These are phyloP conservation scores for Austrofundulus limnaeus DNA, from an alignment of 2,113 vertebrate species.

Conservation along the genomic window DNA sequence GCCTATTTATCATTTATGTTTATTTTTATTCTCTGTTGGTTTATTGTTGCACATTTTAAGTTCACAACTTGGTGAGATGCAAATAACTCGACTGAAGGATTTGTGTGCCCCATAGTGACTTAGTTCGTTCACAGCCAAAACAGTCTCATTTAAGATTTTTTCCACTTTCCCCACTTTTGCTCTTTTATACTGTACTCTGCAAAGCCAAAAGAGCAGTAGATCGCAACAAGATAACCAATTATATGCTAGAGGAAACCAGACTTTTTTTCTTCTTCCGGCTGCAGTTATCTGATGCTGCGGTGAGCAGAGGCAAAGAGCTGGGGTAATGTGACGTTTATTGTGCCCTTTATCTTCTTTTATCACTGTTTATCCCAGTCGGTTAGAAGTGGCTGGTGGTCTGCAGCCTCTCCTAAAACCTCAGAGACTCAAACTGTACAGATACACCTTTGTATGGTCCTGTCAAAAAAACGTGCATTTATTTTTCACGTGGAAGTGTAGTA, in stretches of 20 bases:
- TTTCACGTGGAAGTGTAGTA: slow-evolving; percentile 25
- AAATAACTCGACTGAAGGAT: slow-evolving; percentile 56
- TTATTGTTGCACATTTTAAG: slow-evolving; percentile 2
- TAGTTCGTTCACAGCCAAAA: slow-evolving; percentile 64
- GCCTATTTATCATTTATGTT: too few species aligned
- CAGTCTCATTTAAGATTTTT: slow-evolving; percentile 75
- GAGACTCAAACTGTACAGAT: slow-evolving; percentile 43
- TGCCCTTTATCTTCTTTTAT: slow-evolving; percentile 83
- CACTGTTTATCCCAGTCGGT: slow-evolving; percentile 87
- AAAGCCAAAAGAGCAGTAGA: slow-evolving; percentile 76
- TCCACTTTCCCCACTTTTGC: slow-evolving; percentile 33
- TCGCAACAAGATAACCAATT: slow-evolving; percentile 87
- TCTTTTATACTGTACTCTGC: slow-evolving; percentile 61
- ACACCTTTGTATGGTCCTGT: background rate
- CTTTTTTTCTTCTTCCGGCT: slow-evolving; percentile 66
- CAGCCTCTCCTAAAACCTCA: slow-evolving; percentile 83
- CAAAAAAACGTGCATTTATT: background rate
- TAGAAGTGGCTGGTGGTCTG: slow-evolving; percentile 83
- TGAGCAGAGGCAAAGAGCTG: slow-evolving; percentile 81
- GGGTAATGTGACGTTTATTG: slow-evolving; percentile 82
- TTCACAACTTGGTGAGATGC: slow-evolving; percentile 6
- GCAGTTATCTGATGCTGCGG: slow-evolving; percentile 89
- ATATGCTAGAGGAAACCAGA: slow-evolving; percentile 86
- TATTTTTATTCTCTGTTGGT: background rate
- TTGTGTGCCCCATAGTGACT: slow-evolving; percentile 59